Base-by-base conservation (phyloP, 2,888 invertebrate species). In the Drosophila tanythrix region DNA sequence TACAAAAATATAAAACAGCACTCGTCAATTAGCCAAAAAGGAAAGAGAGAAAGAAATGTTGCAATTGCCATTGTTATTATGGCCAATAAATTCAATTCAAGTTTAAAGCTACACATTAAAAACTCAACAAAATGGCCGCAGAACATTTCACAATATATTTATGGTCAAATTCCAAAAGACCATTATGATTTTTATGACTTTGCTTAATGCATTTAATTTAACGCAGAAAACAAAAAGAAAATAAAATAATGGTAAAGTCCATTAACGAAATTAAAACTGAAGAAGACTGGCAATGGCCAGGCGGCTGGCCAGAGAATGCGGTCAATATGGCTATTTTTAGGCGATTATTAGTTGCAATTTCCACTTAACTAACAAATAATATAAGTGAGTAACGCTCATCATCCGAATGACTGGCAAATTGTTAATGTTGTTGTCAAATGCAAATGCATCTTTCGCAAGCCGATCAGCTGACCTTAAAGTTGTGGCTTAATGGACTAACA, bases 261-360 rank as follows among this genome's bases (percentile, higher is more conserved):
- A 85, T 85, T 85, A 90, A 74, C 76, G 51, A 90, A 85, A 85
- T 85, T 85, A 88, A 82, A 88, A 75, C 67, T 64, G 71, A 72
- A 74, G 71, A 70, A 70, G 70, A 65, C 62, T 52, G 53, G 67
- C 58, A 74, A 67, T 55, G 69, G 77, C 52, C 50, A 10, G 57
- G 11, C n/a, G 69, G 77, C 52, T 13, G 57, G 11, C n/a, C 50
- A 69, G 69, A 72, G 72, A 83, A 70, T 86, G 76, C 69, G 79
- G 63, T 31, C 57, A 56, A 31, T 60, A 40, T 25, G 15, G 46
- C 15, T 62, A 61, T 59, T 33, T 55, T 67, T 48, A 62, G 72
- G 56, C 52, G 43, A 40, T 50, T 56, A 33, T 38, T 25, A 31
- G 67, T 66, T 36, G 67, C 46, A 66, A 48, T 33, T 27, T 48